phyloP scores from a whole-genome alignment of 2,113 vertebrate genomes.

The Garra rufa region DNA sequence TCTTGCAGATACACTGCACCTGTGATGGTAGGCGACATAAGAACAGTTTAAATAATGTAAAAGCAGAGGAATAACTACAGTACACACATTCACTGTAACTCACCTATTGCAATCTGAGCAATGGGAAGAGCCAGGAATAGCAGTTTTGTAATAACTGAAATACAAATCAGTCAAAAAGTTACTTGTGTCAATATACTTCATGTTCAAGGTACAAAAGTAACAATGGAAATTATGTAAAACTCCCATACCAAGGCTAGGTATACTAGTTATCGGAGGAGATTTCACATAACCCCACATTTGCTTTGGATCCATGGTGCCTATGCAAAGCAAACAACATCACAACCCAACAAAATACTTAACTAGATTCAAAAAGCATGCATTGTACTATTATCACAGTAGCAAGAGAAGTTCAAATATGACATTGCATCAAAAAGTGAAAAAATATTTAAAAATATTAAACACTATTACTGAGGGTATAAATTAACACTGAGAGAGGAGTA shows the following conservation, averaged over 20 bases:
- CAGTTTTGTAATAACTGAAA: conserved; percentile 63
- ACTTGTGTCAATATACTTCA: neutral
- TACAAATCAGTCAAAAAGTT: neutral
- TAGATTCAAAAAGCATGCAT: neutral
- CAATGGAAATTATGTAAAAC: neutral
- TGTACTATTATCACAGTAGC: too few relatives aligned
- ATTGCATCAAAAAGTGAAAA: too few relatives aligned
- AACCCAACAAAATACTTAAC: neutral
- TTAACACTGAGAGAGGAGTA: too few relatives aligned
- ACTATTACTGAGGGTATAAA: too few relatives aligned
- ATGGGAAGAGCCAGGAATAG: conserved; percentile 52
- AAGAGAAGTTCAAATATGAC: too few relatives aligned
- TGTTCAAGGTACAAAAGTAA: neutral
- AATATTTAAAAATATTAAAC: neutral
- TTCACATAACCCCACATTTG: neutral
- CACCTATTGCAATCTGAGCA: conserved; percentile 59
- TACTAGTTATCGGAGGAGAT: neutral
- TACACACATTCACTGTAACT: neutral
- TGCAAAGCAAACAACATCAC: neutral
- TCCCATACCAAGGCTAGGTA: neutral
- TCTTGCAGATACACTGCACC: conserved; percentile 65
- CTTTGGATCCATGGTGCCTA: conserved; percentile 20
- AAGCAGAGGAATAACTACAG: neutral
- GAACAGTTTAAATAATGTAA: neutral
- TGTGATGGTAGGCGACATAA: conserved; percentile 47